Evolutionary conservation across 2,888 invertebrate genomes (phyloP), one percentile per base, ranked within the genome.

Genomic region (Danaus chrysippus): DNA sequence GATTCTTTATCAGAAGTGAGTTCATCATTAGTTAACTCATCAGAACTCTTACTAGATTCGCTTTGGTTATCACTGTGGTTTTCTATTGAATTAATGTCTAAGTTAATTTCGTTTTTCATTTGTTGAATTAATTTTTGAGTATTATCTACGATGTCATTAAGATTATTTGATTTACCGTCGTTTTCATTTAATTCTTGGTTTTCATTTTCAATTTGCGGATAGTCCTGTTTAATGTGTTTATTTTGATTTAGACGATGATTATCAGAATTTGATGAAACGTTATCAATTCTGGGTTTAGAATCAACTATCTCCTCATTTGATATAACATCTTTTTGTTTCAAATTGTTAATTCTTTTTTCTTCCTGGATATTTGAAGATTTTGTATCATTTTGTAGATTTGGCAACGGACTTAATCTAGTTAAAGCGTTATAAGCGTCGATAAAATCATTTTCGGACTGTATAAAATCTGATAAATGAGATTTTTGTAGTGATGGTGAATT

Each of bases 101-200:
- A 91, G 76, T 92, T 92, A 44, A 93, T 93, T 87, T 93, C 93
- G 71, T 93, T 92, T 75, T 92, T 93, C 93, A 93, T 93, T 81
- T 93, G 93, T 69, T 93, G 92, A 65, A 93, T 93, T 52, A 93
- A 74, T 62, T 87, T 89, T 76, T 93, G 93, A 0, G 93, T 93
- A 63, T 92, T 91, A 72, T 92, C 92, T 10, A 93, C 93, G 57
- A 93, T 87, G 66, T 93, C 93, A 68, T 81, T 86, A 34, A 91
- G 75, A 68, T 91, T 90, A 62, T 74, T 86, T 2, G 81, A 62
- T 73, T 82, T 88, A 64, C 87, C 85, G 63, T 81, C 81, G 19
- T 63, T 57, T 56, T 58, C 23, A 57, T 43, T 55, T n/a, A 58
- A 19, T 34, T 43, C 10, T 53, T 59, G 52, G 42, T 15, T 17